Conservation (phyloP, 2,113 vertebrate species). For the pig (Sus scrofa) region DNA sequence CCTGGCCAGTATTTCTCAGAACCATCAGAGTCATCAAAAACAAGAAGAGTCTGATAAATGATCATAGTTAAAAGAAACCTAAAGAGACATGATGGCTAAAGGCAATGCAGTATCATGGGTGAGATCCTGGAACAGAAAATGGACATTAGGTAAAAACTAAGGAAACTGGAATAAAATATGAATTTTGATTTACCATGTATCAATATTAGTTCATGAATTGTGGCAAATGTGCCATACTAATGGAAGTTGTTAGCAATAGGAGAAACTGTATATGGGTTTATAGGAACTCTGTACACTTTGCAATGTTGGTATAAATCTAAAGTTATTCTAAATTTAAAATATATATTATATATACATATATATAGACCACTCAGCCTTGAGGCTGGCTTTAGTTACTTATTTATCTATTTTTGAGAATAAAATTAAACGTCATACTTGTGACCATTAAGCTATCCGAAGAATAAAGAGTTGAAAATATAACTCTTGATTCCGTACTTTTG, state of each 20-base stretch:
- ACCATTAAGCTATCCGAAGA: not conserved
- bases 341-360: too few relatives aligned
- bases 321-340: not conserved
- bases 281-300: not conserved
- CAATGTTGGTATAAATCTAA: not conserved
- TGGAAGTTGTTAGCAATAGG: not conserved
- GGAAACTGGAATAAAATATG: not conserved
- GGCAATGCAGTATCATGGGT: not conserved
- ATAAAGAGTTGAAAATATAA: not conserved
- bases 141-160: not conserved
- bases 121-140: not conserved
- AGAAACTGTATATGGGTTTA: not conserved
- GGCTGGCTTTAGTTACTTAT: not conserved
- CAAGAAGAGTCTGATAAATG: not conserved
- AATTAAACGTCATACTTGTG: slow-evolving; percentile 2
- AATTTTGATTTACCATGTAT: not conserved
- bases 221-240: not conserved
- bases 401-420: slow-evolving; percentile 18
- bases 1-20: not conserved
- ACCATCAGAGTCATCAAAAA: not conserved
- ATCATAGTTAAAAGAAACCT: not conserved
- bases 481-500: not conserved
- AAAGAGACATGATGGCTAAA: not conserved
- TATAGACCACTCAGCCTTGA: not conserved
- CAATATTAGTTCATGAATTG: not conserved